Evolutionary conservation across 2,797 vertebrate species (phyloP).

Genomic region (Myotis vivesi): DNA sequence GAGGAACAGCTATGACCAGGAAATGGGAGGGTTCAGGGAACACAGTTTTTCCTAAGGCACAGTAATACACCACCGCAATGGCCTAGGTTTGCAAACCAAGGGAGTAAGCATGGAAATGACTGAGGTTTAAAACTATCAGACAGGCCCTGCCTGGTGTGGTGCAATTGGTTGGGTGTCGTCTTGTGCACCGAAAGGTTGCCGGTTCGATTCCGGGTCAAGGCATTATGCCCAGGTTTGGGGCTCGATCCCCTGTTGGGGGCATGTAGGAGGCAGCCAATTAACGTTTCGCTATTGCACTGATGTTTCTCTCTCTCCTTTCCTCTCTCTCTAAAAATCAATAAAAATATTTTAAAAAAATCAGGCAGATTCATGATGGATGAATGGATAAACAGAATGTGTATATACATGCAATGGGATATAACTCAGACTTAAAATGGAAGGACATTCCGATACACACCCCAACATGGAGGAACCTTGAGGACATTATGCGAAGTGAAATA

Average conservation of each 20-base stretch:
- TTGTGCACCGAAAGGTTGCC: not conserved
- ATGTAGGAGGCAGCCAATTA: not conserved
- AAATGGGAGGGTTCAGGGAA: accelerated
- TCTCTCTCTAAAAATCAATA: not conserved
- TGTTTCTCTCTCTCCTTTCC: not conserved
- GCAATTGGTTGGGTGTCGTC: not conserved
- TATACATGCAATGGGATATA: accelerated
- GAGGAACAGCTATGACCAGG: accelerated
- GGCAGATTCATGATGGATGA: accelerated
- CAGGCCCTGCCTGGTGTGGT: not conserved
- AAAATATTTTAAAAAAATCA: not conserved
- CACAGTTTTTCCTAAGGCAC: not conserved
- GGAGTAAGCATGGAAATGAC: accelerated
- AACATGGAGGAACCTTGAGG: accelerated
- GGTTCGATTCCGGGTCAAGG: not conserved
- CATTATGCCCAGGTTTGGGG: not conserved
- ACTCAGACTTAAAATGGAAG: not conserved
- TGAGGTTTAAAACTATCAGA: not conserved
- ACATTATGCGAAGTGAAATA: accelerated
- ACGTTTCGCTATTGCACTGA: not conserved
- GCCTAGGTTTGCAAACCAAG: not conserved
- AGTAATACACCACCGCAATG: accelerated
- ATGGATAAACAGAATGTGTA: accelerated
- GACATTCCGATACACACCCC: accelerated
- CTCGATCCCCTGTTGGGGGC: not conserved